Evolutionary conservation across 2,888 invertebrate genomes (phyloP).

Genomic region (Cheilosia urbana): DNA sequence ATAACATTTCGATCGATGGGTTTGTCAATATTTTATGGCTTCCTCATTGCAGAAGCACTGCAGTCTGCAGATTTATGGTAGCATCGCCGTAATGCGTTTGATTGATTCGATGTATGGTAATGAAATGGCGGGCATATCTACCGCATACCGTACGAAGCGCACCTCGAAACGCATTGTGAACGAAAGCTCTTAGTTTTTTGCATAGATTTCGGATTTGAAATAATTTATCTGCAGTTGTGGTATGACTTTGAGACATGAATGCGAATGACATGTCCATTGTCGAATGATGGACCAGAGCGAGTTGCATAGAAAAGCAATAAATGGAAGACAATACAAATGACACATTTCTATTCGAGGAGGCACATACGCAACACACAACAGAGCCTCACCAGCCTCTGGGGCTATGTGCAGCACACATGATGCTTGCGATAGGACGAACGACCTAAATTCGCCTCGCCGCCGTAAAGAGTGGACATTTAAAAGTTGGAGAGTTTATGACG

Average conservation of each 20-base stretch:
- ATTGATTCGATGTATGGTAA: constrained; percentile 16
- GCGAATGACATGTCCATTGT: constrained; percentile 30
- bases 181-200: constrained; percentile 37
- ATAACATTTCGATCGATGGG: neutral
- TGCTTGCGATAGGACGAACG: constrained; percentile 4
- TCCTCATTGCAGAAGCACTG: constrained; percentile 11
- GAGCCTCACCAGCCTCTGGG: constrained; percentile 15
- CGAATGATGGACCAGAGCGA: constrained; percentile 26
- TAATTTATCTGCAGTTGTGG: constrained; percentile 59
- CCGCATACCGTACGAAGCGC: neutral
- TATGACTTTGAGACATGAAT: constrained; percentile 39
- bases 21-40: constrained; percentile 32
- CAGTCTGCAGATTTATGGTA: constrained; percentile 9
- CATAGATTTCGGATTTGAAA: constrained; percentile 64
- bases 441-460: constrained; percentile 42
- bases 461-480: constrained; percentile 51
- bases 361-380: constrained; percentile 63
- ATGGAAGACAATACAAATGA: constrained; percentile 63
- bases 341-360: constrained; percentile 64
- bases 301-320: constrained; percentile 47
- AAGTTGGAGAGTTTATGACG: constrained; percentile 76
- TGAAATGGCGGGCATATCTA: neutral
- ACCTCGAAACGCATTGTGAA: constrained; percentile 36
- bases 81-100: neutral
- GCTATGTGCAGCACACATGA: constrained; percentile 23